Evolutionary conservation across 2,797 vertebrate genomes (phyloP), one percentile per base, ranked within the genome.

Genomic region (Eulemur mongoz): DNA sequence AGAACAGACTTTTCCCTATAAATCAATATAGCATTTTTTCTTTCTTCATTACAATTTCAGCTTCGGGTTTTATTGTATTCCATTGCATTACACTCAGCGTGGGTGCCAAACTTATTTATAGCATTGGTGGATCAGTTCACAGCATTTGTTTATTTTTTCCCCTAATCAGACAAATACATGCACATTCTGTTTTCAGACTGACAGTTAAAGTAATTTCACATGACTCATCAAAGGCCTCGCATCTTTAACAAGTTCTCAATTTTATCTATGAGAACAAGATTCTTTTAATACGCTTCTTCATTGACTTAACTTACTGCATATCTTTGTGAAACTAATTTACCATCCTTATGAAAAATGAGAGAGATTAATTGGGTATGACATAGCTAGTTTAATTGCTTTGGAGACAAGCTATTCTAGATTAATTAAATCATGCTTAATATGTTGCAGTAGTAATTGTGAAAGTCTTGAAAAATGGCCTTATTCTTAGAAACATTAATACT

Each of bases 11-110:
- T 65, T 92, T 59, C 50, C 18, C 50, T 83, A 5, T 95, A 97
- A 96, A 97, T 97, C 69, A 80, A 0, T 40, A 43, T 7, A 86
- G n/a, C 22, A 48, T 40, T n/a, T 96, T 90, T 94, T 94, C 52
- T 83, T 98, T 97, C 48, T 95, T 96, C 43, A 50, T 65, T 2
- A 67, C 38, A 35, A 38, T 73, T 35, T 83, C 11, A 69, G 76
- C 50, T 93, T 90, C 89, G 54, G 25, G 30, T 89, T 95, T 89
- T 83, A 32, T 14, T 65, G 15, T 18, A 27, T 43, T 96, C 8
- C 45, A 12, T 65, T 50, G 43, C 25, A 50, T 96, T 81, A 35
- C 0, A 23, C 69, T 88, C 57, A 61, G 48, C 5, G 18, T 2
- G 17, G 65, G 27, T 9, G 25, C 63, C 70, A 87, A 81, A 78